Percentiles rank a stretch among this genome's conserved stretches.
These are phyloP conservation scores for Sporophila hypoxantha DNA, from an alignment of 2,113 vertebrate genomes.

Conservation along the genomic window DNA sequence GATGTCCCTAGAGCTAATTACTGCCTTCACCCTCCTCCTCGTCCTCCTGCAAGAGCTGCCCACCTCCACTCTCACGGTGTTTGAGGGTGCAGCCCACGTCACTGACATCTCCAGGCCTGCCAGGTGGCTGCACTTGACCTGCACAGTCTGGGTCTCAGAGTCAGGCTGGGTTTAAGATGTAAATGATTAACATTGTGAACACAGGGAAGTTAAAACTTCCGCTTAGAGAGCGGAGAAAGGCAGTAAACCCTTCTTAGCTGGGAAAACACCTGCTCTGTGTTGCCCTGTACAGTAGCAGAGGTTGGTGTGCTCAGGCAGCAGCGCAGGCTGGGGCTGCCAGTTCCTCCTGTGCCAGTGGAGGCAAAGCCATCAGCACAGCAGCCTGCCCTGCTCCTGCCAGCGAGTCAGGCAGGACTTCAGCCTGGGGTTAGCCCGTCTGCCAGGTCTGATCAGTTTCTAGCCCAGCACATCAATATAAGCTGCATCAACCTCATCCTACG, in stretches of 20 bases:
- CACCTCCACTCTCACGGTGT: neutral
- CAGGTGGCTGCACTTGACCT: neutral
- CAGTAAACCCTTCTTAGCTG: neutral
- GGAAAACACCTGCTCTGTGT: neutral
- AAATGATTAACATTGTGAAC: neutral
- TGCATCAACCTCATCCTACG: rapidly evolving
- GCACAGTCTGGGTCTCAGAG: neutral
- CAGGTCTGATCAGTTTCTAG: neutral
- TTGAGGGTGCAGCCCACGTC: neutral
- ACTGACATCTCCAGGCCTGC: neutral
- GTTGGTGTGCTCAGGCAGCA: neutral
- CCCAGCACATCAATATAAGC: neutral
- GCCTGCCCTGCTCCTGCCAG: neutral
- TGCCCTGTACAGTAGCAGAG: neutral
- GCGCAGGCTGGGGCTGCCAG: neutral
- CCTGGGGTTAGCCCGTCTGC: neutral
- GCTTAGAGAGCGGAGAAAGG: neutral
- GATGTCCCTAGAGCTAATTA: neutral
- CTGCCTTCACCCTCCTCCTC: neutral
- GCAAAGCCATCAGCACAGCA: neutral
- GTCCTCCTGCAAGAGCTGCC: neutral
- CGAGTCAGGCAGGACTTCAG: neutral
- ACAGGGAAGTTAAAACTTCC: neutral
- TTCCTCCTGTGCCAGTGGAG: rapidly evolving
- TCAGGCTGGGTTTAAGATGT: neutral